Percentiles rank a stretch among this genome's conserved stretches.
Conservation (phyloP, 1,140 invertebrate species). For the Zaprionus ghesquierei region DNA sequence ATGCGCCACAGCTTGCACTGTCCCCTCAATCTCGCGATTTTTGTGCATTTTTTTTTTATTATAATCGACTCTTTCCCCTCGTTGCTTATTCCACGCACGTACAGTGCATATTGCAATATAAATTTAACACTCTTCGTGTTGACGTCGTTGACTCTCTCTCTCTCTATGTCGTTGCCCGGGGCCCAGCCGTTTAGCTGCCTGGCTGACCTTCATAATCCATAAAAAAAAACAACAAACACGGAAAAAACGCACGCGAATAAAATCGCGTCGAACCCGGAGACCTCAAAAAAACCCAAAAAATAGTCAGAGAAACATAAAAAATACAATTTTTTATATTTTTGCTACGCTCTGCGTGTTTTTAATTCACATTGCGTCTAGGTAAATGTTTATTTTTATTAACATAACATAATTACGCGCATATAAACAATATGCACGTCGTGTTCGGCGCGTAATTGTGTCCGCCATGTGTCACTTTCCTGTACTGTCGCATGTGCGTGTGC, state of each 20-base stretch:
- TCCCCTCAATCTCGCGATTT: neutral
- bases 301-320: neutral
- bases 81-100: conserved; percentile 35
- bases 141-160: neutral
- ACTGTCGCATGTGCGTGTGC: conserved; percentile 13
- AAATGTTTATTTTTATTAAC: conserved; percentile 67
- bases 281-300: conserved; percentile 11
- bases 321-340: conserved; percentile 7
- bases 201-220: conserved; percentile 39
- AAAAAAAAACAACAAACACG: conserved; percentile 13
- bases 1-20: conserved; percentile 5
- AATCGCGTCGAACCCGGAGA: conserved; percentile 38
- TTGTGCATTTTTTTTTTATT: neutral
- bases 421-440: conserved; percentile 36
- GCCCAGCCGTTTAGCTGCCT: conserved; percentile 8
- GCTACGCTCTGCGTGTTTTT: conserved; percentile 54
- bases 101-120: conserved; percentile 28
- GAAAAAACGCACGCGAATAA: conserved; percentile 36
- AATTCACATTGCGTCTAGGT: conserved; percentile 56
- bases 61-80: conserved; percentile 16
- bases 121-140: conserved; percentile 30
- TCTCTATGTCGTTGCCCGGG: neutral
- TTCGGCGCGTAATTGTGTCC: conserved; percentile 43
- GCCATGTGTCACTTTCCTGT: conserved; percentile 53
- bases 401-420: conserved; percentile 53